Percentiles rank a stretch among this genome's conserved stretches.
These are phyloP conservation scores for Drosophila picticornis DNA, from an alignment of 2,888 invertebrate genomes.

Conservation along the genomic window DNA sequence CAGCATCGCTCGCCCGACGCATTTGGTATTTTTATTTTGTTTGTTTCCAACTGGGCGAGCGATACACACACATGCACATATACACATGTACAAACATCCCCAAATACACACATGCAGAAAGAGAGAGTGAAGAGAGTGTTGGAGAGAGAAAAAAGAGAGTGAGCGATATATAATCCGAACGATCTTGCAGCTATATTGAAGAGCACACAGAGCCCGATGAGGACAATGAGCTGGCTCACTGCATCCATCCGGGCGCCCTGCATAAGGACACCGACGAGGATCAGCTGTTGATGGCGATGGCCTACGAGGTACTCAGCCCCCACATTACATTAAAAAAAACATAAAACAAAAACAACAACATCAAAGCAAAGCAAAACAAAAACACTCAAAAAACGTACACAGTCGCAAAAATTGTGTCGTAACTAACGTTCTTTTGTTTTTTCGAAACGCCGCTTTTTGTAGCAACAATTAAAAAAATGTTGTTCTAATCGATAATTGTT, in stretches of 20 bases:
- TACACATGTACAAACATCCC: constrained; percentile 19
- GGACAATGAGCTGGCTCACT: constrained; percentile 87
- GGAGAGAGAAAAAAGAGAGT: constrained; percentile 37
- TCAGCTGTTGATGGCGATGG: constrained; percentile 88
- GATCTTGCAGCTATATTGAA: constrained; percentile 88
- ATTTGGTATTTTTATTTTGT: constrained; percentile 34
- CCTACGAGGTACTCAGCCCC: constrained; percentile 87
- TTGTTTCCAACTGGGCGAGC: constrained; percentile 62
- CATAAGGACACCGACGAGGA: constrained; percentile 88
- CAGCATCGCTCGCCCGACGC: constrained; percentile 35
- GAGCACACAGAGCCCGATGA: constrained; percentile 89
- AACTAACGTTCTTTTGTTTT: constrained; percentile 47
- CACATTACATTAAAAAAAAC: constrained; percentile 23
- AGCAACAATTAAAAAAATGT: constrained; percentile 36
- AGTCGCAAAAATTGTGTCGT: constrained; percentile 46
- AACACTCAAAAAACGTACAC: constrained; percentile 11
- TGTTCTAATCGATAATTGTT: constrained; percentile 36
- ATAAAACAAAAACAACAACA: constrained; percentile 19
- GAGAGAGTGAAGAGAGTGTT: constrained; percentile 4
- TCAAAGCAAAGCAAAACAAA: constrained; percentile 1
- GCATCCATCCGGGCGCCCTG: constrained; percentile 89
- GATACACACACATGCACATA: constrained; percentile 24
- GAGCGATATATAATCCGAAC: constrained; percentile 33
- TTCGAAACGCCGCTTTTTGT: constrained; percentile 69
- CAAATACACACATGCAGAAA: constrained; percentile 17